Conservation (phyloP, 2,797 vertebrate species). For the Zalophus californianus region DNA sequence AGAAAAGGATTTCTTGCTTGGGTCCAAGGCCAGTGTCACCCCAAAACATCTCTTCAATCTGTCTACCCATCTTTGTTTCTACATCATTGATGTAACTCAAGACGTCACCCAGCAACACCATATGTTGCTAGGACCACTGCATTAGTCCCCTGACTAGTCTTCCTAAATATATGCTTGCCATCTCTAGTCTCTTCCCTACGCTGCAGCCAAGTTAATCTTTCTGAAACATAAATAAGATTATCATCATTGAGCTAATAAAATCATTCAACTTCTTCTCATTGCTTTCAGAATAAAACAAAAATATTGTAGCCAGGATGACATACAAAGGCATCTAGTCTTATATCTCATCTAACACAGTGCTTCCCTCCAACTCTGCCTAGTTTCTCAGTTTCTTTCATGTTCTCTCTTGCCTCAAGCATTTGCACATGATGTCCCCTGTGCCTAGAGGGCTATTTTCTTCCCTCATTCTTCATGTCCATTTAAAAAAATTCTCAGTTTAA, state of each 20-base stretch:
- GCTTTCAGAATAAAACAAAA: constrained; percentile 30
- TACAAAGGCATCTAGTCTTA: background rate
- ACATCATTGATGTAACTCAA: background rate
- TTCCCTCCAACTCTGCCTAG: background rate
- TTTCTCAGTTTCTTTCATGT: background rate
- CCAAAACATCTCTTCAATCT: background rate
- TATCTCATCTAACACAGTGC: background rate
- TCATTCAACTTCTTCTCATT: background rate
- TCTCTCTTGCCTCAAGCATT: constrained; percentile 1
- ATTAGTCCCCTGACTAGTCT: background rate
- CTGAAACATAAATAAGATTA: background rate
- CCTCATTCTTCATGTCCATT: background rate
- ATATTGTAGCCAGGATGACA: background rate
- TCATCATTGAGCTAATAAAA: background rate
- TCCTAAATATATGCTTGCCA: background rate
- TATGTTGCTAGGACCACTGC: background rate
- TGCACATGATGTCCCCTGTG: background rate
- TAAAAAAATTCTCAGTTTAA: background rate
- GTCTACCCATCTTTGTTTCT: background rate
- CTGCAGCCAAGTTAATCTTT: background rate
- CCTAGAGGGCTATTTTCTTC: background rate
- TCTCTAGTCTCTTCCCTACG: background rate
- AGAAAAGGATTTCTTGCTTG: background rate
- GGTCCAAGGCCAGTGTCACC: background rate
- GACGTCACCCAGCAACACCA: background rate